Conservation (phyloP, 2,113 vertebrate species). For the Hippotragus niger region DNA sequence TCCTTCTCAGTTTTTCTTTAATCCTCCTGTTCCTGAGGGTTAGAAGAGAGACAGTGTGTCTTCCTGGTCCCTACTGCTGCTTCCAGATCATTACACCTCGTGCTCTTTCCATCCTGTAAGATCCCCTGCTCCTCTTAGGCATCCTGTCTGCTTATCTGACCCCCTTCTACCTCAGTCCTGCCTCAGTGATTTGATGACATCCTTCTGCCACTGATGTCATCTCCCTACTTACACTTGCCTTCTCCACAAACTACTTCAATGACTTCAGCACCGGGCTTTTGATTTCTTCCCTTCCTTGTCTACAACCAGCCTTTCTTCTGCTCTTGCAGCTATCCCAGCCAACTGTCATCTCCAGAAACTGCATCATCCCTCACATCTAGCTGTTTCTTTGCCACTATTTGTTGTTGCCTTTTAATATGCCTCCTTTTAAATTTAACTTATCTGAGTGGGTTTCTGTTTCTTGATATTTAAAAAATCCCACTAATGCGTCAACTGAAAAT, state of each 20-base stretch:
- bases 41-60: neutral
- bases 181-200: neutral
- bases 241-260: neutral
- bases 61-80: neutral
- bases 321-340: neutral
- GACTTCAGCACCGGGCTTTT: no score
- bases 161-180: neutral
- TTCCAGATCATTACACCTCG: neutral
- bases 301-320: neutral
- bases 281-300: neutral
- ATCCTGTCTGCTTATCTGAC: neutral
- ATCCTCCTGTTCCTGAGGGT: neutral
- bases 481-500: neutral
- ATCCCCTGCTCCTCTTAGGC: neutral
- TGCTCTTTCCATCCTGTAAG: neutral
- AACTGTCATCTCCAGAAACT: neutral
- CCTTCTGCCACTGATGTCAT: neutral
- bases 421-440: slow-evolving; percentile 11
- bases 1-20: neutral
- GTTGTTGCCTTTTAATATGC: neutral
- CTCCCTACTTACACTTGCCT: neutral
- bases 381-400: neutral
- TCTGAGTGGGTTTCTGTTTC: neutral
- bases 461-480: neutral
- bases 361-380: neutral